These are phyloP conservation scores for Hymenopus coronatus DNA, from an alignment of 2,888 invertebrate species.

Conservation along the genomic window DNA sequence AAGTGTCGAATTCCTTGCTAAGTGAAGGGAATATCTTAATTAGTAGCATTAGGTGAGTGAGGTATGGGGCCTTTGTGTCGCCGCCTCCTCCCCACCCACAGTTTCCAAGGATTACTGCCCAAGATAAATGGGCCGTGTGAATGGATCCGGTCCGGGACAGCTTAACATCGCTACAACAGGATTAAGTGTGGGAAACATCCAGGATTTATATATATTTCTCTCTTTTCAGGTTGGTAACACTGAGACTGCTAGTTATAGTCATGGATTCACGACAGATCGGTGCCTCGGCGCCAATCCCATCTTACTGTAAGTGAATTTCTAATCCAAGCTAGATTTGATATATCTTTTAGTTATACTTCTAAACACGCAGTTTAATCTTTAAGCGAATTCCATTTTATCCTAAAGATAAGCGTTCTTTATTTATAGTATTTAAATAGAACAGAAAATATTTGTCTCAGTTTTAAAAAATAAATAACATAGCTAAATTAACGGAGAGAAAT, in stretches of 20 bases:
- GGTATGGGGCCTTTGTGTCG: neutral
- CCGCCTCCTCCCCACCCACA: no score
- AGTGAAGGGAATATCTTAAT: neutral
- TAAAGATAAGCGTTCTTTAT: no score
- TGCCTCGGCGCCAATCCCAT: neutral
- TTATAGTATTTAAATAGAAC: no score
- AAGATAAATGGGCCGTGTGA: neutral
- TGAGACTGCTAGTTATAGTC: neutral
- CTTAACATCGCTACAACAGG: no score
- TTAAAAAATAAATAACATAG: no score
- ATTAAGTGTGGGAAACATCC: neutral
- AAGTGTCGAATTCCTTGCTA: neutral
- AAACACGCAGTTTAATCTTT: no score
- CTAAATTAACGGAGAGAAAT: no score
- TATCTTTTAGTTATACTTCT: no score
- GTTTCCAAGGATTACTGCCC: neutral
- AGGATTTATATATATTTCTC: neutral
- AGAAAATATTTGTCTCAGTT: no score
- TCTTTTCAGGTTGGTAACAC: neutral
- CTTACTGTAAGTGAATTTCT: no score
- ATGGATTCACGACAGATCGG: neutral
- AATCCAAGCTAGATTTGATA: no score
- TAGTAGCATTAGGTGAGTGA: neutral
- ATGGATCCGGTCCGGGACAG: neutral
- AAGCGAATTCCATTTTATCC: no score